Evolutionary conservation across 2,113 vertebrate genomes (phyloP).

Genomic region (Piaya cayana): DNA sequence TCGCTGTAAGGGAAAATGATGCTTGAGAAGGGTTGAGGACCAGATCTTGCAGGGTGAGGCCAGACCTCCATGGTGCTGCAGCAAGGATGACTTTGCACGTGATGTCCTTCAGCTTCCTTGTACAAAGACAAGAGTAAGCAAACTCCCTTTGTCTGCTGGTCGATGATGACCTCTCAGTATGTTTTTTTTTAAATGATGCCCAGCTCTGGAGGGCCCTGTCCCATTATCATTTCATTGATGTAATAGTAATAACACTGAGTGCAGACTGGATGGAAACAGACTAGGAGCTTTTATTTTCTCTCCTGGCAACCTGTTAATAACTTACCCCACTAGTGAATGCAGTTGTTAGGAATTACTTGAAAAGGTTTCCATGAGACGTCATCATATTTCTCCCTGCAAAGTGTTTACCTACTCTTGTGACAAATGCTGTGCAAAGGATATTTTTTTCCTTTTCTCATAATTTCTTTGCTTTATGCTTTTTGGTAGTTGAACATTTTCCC

Average conservation of each 20-base stretch:
- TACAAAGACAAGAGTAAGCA: neutral
- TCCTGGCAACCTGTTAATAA: conserved; percentile 58
- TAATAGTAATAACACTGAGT: neutral
- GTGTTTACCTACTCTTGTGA: neutral
- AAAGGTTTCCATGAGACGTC: conserved; percentile 4
- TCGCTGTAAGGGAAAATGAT: accelerated
- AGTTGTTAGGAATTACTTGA: conserved; percentile 20
- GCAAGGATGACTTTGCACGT: no score
- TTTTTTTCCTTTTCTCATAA: neutral
- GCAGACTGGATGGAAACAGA: conserved; percentile 28
- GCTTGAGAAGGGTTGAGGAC: neutral
- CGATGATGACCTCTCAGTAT: neutral
- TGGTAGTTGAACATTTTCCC: neutral
- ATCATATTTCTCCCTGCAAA: neutral
- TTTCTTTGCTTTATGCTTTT: neutral
- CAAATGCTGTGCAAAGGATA: neutral
- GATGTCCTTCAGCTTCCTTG: neutral
- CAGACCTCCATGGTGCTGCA: neutral
- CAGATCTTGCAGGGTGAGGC: accelerated
- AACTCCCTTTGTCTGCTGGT: neutral
- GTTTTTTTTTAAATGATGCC: neutral
- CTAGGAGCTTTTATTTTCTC: neutral
- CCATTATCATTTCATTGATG: neutral
- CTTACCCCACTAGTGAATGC: neutral
- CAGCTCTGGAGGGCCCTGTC: neutral